phyloP scores from a whole-genome alignment of 1,140 invertebrate species.

The Holotrichia oblita region DNA sequence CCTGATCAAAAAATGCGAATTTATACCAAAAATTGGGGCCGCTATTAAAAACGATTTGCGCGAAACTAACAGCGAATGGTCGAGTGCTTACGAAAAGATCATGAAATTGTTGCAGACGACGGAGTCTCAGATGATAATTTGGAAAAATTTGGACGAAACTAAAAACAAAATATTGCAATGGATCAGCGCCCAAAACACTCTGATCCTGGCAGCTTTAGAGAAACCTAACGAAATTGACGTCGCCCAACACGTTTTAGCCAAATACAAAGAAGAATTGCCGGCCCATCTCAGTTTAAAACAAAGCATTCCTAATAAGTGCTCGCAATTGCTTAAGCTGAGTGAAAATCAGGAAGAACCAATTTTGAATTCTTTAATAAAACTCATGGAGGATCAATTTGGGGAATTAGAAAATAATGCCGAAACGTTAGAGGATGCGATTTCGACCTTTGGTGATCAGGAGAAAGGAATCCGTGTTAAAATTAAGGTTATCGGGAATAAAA shows the following conservation, averaged over 20 bases:
- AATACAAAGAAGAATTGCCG: constrained; percentile 88
- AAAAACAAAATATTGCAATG: constrained; percentile 86
- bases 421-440: constrained; percentile 77
- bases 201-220: constrained; percentile 76
- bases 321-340: constrained; percentile 83
- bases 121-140: constrained; percentile 88
- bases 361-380: constrained; percentile 72
- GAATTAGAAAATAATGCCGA: constrained; percentile 77
- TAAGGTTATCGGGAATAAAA: constrained; percentile 73
- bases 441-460: constrained; percentile 77
- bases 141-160: constrained; percentile 89
- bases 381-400: constrained; percentile 82
- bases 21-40: constrained; percentile 77
- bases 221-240: constrained; percentile 82
- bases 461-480: constrained; percentile 75
- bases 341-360: constrained; percentile 75
- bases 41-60: constrained; percentile 73
- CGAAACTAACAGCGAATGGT: constrained; percentile 75
- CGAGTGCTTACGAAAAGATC: constrained; percentile 75
- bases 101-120: constrained; percentile 78
- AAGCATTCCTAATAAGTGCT: constrained; percentile 80
- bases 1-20: constrained; percentile 77
- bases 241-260: constrained; percentile 78
- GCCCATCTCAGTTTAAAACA: constrained; percentile 78
- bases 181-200: constrained; percentile 82